phyloP scores from a whole-genome alignment of 2,888 invertebrate genomes.

The Thecophora atra region DNA sequence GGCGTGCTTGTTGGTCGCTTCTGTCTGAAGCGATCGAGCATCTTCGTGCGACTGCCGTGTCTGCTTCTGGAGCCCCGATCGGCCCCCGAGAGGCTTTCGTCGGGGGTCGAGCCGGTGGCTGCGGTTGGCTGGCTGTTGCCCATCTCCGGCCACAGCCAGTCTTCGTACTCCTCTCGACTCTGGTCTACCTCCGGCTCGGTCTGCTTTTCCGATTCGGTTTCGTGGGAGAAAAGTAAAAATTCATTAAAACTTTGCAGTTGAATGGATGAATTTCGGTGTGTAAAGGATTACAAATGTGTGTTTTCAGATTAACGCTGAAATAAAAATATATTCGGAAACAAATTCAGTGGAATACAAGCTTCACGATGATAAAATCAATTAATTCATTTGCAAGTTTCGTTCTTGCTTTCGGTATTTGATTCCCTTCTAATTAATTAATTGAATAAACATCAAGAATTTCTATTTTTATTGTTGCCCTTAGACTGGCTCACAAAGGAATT shows the following conservation, averaged over 20 bases:
- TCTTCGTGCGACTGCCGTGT: constrained; percentile 57
- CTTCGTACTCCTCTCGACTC: constrained; percentile 25
- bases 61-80: constrained; percentile 50
- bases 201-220: constrained; percentile 16
- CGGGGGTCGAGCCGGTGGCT: constrained; percentile 17
- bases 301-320: constrained; percentile 6
- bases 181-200: constrained; percentile 21
- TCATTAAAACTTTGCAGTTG: constrained; percentile 59
- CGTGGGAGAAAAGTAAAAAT: constrained; percentile 45
- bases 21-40: constrained; percentile 59
- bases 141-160: constrained; percentile 46
- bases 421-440: too few species aligned
- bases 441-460: too few species aligned
- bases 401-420: too few species aligned
- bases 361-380: neutral
- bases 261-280: constrained; percentile 12
- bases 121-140: constrained; percentile 52
- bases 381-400: neutral
- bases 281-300: too few species aligned
- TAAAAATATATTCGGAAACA: constrained; percentile 21
- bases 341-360: constrained; percentile 5
- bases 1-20: constrained; percentile 51
- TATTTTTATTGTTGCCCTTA: too few species aligned
- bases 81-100: constrained; percentile 22
- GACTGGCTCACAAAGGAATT: too few species aligned